A percentile compares a stretch with the other conserved stretches of the same genome.
These are phyloP conservation scores for Pachyseris speciosa DNA, from an alignment of 64 coral and sea anemone genomes.

Conservation along the genomic window DNA sequence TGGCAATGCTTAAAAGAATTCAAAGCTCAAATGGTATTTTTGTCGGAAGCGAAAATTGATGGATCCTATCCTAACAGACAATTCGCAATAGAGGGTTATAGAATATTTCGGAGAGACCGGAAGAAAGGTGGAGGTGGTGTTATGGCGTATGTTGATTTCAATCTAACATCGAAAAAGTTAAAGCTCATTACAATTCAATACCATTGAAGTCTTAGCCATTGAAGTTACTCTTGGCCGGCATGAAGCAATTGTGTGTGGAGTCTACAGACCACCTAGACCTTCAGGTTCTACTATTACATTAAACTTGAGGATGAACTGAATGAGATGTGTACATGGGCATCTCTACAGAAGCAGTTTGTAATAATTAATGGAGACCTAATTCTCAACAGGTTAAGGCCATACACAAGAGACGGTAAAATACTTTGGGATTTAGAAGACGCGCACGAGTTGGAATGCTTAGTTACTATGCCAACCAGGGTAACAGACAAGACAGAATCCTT, in stretches of 20 bases:
- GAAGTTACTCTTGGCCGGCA: neutral
- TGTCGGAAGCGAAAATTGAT: too few relatives aligned
- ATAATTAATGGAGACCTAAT: slow-evolving; percentile 7
- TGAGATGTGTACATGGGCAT: neutral
- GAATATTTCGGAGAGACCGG: neutral
- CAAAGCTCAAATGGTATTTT: neutral
- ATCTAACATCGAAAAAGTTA: neutral
- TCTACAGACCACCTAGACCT: neutral
- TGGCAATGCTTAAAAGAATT: neutral
- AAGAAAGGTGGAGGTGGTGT: slow-evolving; percentile 45
- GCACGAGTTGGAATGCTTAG: neutral
- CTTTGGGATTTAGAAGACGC: neutral
- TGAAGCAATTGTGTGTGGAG: neutral
- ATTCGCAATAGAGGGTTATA: too few relatives aligned
- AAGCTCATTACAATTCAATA: neutral
- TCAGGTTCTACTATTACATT: neutral
- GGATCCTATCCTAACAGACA: too few relatives aligned
- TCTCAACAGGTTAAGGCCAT: neutral
- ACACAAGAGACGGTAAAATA: neutral
- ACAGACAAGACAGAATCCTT: too few relatives aligned
- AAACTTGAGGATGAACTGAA: neutral
- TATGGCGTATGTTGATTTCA: neutral
- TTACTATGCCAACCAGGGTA: too few relatives aligned
- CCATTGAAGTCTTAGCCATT: neutral
- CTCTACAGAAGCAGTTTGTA: neutral